These are phyloP conservation scores for Trematomus bernacchii DNA, from an alignment of 2,797 vertebrate species.

Conservation along the genomic window DNA sequence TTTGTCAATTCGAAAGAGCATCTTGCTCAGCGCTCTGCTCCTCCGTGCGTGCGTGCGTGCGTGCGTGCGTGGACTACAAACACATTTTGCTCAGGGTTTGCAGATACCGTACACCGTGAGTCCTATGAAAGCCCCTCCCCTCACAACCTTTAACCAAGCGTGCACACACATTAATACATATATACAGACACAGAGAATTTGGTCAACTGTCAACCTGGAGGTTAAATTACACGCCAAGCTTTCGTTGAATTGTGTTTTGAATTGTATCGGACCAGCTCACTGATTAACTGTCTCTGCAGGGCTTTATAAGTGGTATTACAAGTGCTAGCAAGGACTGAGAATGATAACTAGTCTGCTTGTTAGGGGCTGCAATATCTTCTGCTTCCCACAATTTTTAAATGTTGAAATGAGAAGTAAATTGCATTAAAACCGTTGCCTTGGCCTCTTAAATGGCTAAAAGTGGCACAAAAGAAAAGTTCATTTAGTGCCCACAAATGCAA, in stretches of 20 bases:
- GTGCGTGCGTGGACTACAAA: no score
- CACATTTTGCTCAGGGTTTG: slow-evolving; percentile 35
- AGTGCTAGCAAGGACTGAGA: slow-evolving; percentile 3
- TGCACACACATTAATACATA: not conserved
- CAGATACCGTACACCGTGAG: not conserved
- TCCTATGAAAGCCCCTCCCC: slow-evolving; percentile 22
- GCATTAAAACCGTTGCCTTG: not conserved
- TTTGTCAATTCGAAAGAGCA: slow-evolving; percentile 59
- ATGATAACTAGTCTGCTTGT: slow-evolving; percentile 6
- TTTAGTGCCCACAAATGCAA: not conserved
- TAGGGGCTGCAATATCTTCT: not conserved
- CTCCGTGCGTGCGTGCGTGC: not conserved
- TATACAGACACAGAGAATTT: not conserved
- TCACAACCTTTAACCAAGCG: slow-evolving; percentile 5
- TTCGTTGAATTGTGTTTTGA: slow-evolving; percentile 21
- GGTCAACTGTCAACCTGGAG: slow-evolving; percentile 10
- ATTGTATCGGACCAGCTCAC: slow-evolving; percentile 21
- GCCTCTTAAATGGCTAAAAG: not conserved
- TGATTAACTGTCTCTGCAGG: slow-evolving; percentile 35
- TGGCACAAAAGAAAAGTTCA: not conserved
- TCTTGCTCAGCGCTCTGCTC: slow-evolving; percentile 36
- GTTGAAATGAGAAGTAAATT: slow-evolving; percentile 6
- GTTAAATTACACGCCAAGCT: slow-evolving; percentile 21
- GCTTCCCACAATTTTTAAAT: not conserved
- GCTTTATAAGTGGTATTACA: slow-evolving; percentile 14